Conservation (phyloP, 30 jellyfish, hydroid and myxozoan genomes). For the Nemopilema nomurai region DNA sequence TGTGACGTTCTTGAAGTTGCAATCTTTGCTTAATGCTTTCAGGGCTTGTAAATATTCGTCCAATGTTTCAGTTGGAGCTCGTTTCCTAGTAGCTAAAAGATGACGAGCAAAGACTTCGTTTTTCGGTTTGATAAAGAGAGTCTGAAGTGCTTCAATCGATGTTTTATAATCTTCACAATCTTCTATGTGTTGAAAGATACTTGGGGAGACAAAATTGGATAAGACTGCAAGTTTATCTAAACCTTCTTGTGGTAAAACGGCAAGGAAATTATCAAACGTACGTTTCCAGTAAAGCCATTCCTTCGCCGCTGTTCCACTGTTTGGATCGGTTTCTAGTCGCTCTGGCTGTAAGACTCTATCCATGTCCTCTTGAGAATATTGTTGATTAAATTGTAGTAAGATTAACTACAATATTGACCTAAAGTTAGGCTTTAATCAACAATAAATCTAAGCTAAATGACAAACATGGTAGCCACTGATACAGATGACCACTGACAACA, state of each 20-base stretch:
- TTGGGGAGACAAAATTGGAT: conserved; percentile 61
- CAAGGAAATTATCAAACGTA: conserved; percentile 68
- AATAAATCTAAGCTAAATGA: conserved; percentile 7
- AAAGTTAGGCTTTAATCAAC: conserved; percentile 17
- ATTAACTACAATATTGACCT: conserved; percentile 2
- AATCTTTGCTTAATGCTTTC: conserved; percentile 63
- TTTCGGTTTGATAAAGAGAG: conserved; percentile 50
- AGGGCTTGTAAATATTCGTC: conserved; percentile 77
- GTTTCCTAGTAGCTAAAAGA: conserved; percentile 58
- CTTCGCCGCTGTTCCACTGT: conserved; percentile 54
- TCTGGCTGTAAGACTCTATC: conserved; percentile 69
- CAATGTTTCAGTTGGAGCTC: conserved; percentile 11
- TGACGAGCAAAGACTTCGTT: conserved; percentile 81
- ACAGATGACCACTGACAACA: conserved; percentile 5
- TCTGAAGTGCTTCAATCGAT: conserved; percentile 58
- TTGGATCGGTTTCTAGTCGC: conserved; percentile 59
- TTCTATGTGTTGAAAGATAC: conserved; percentile 34
- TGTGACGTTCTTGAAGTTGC: conserved; percentile 61
- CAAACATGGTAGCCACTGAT: conserved; percentile 9
- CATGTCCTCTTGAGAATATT: conserved; percentile 31
- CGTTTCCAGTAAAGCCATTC: conserved; percentile 68
- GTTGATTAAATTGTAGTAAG: conserved; percentile 18
- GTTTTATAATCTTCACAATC: conserved; percentile 51
- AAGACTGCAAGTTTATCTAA: conserved; percentile 45
- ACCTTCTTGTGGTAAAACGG: conserved; percentile 47